Base-by-base conservation (phyloP, 2,113 vertebrate species). In the Hemichromis elongatus region DNA sequence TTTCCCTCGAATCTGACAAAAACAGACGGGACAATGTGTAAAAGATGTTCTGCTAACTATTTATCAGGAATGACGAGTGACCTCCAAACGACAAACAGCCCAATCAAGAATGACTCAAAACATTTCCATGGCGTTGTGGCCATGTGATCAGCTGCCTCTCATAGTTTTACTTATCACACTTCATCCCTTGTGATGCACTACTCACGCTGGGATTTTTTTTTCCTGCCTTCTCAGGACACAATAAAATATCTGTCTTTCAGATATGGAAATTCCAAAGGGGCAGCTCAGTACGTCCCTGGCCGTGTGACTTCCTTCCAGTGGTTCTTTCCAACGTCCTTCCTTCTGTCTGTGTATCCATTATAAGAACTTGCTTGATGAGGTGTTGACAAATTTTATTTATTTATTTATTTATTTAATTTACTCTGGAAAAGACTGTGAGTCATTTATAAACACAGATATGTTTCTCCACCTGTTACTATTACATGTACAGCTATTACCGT, bases 191-290 rank as follows among this genome's bases (percentile, higher is more conserved):
- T 87, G 83, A 83, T 50, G 28, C 3, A 1, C 40, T 55, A 54
- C 35, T 85, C 19, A 19, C 9, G 50, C 6, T 42, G 47, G 42
- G 19, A 30, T 13, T 16, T 37, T 35, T 33, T 11, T 40, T 82
- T 16, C 35, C 70, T 54, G 70, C 59, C 9, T 21, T 42, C 10
- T n/a, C 7, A 11, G 24, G 42, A 54, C 42, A 86, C 75, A 80
- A 83, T 61, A 50, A 81, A 4, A 18, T 3, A 21, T 87, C 26
- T 83, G 45, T 40, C n/a, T 42, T 8, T 75, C 12, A 42, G 0
- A 37, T 77, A 2, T 40, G 75, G 52, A 91, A 92, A 84, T 92
- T 89, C 87, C 87, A 83, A 33, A 89, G 55, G n/a, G 19, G 28
- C 75, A 88, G 52, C 54, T 75, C 55, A 45, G 16, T 78, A 11